Evolutionary conservation across 1,140 invertebrate genomes (phyloP), one percentile per base, ranked within the genome.

Genomic region (Asbolus verrucosus): DNA sequence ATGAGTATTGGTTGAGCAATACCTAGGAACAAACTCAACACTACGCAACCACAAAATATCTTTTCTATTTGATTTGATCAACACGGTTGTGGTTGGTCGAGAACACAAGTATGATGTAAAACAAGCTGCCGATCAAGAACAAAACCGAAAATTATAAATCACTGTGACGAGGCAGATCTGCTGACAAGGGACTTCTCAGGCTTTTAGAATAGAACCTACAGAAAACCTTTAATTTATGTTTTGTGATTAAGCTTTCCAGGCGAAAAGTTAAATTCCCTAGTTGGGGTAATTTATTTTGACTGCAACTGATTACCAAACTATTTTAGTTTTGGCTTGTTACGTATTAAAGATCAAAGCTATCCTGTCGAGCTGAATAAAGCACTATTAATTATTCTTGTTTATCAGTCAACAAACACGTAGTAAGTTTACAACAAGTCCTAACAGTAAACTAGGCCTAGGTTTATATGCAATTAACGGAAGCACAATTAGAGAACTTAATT

Each of bases 381-480:
- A 54, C 46, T 54, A 54, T 54, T 54, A 54, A 54, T 54, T 54
- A 54, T 54, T 54, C 46, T 54, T 54, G 46, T 54, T 54, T 54
- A 54, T 54, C 46, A 54, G 46, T 54, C 46, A 54, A 54, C 46
- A 54, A 54, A 54, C 46, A 54, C 46, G 46, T 54, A 54, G n/a
- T 54, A 54, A 54, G 46, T 54, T 54, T 54, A 54, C 21, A 54
- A 54, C 46, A 54, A 54, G 46, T 54, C 46, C 46, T 54, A 54
- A 54, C 46, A 54, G n/a, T n/a, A n/a, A n/a, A n/a, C 46, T 21
- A 19, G 14, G 9, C 46, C 21, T 54, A 54, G 46, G 46, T 21
- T n/a, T 54, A 11, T 19, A 54, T 54, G 46, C 46, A 54, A 54
- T 54, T 54, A 54, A 54, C 46, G 19, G 46, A 54, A 54, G 46